Evolutionary conservation across 92 coral and sea anemone species (phyloP).

Genomic region (Desmophyllum pertusum): DNA sequence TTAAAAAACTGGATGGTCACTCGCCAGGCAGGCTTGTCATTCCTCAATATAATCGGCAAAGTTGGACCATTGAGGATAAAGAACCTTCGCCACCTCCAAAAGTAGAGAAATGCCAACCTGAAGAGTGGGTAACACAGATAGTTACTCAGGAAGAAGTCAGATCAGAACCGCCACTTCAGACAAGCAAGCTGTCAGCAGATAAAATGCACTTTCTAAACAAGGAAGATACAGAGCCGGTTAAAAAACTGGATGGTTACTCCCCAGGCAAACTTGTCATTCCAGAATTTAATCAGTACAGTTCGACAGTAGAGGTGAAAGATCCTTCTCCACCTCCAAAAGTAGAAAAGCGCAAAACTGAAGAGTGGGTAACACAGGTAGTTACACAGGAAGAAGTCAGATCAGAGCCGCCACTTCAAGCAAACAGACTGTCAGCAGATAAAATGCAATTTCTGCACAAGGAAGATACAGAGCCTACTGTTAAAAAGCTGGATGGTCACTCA

Average conservation of each 20-base stretch:
- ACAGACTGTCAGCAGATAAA: too few relatives aligned
- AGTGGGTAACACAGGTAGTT: too few relatives aligned
- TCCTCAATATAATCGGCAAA: not conserved
- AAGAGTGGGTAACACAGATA: conserved; percentile 4
- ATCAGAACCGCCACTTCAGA: not conserved
- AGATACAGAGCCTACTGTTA: too few relatives aligned
- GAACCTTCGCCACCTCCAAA: not conserved
- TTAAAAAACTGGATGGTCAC: not conserved
- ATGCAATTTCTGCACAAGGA: too few relatives aligned
- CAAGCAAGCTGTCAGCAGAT: not conserved
- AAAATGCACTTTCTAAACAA: not conserved
- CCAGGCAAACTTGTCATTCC: conserved; percentile 18
- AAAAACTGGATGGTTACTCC: not conserved
- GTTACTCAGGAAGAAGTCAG: not conserved
- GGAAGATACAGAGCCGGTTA: not conserved
- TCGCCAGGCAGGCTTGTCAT: not conserved
- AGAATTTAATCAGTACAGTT: not conserved
- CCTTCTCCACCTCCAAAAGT: not conserved
- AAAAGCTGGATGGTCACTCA: too few relatives aligned
- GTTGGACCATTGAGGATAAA: not conserved
- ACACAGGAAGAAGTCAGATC: too few relatives aligned
- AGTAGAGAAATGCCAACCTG: not conserved
- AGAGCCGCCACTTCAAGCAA: too few relatives aligned
- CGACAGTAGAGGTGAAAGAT: not conserved
- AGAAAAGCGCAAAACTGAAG: too few relatives aligned